These are phyloP conservation scores for Rhagoletis pomonella DNA, from an alignment of 1,140 invertebrate species.

Conservation along the genomic window DNA sequence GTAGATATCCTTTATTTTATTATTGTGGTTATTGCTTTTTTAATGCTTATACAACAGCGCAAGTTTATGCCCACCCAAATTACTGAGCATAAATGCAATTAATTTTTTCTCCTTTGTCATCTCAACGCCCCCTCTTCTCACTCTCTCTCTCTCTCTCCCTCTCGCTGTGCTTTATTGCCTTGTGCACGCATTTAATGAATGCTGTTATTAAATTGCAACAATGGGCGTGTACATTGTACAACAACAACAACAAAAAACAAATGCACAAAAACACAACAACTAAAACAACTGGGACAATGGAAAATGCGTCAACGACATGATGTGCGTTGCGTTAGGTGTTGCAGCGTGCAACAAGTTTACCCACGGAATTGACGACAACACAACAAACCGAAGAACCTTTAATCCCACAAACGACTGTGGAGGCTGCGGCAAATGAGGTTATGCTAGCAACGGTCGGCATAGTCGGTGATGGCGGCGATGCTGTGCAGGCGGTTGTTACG, in stretches of 20 bases:
- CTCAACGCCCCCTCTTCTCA: not conserved
- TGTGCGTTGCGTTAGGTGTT: not conserved
- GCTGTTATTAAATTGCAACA: constrained; percentile 34
- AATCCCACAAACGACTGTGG: not conserved
- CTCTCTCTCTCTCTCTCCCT: not conserved
- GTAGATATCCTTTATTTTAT: not conserved
- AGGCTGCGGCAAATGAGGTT: not conserved
- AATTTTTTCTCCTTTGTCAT: not conserved
- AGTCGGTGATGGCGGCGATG: not conserved
- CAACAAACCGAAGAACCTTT: not conserved
- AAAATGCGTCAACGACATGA: not conserved
- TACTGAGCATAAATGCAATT: not conserved
- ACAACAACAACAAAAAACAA: too few species aligned
- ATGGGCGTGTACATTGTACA: not conserved
- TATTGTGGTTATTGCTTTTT: not conserved
- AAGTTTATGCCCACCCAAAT: not conserved
- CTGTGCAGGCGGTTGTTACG: not conserved
- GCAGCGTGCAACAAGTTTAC: constrained; percentile 36
- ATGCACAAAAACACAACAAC: not conserved
- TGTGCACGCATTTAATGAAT: constrained; percentile 21
- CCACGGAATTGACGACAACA: not conserved
- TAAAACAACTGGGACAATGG: not conserved
- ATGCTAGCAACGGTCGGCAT: not conserved
- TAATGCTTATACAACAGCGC: not conserved
- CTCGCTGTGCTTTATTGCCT: not conserved